phyloP scores from a whole-genome alignment of 2,797 vertebrate genomes.

The Amblyraja radiata region DNA sequence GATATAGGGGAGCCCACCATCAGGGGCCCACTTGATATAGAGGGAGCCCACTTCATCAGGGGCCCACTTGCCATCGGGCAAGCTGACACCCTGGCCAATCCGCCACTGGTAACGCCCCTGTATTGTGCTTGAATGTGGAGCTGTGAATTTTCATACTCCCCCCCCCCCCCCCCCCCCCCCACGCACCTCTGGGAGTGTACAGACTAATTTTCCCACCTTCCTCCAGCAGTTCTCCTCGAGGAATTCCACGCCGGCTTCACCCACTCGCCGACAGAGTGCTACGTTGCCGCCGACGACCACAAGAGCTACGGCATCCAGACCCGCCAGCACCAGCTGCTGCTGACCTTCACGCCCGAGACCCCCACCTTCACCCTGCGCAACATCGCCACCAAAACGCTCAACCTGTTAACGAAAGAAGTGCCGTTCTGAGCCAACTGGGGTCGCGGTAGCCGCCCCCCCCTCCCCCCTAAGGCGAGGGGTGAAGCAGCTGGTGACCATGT shows the following conservation, averaged over 20 bases:
- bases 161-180: too few relatives aligned
- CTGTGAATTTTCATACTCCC: not conserved
- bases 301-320: slow-evolving; percentile 69
- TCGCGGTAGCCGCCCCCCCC: too few relatives aligned
- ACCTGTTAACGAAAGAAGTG: slow-evolving; percentile 45
- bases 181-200: not conserved
- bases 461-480: slow-evolving; percentile 37
- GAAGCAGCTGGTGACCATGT: slow-evolving; percentile 39
- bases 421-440: slow-evolving; percentile 38
- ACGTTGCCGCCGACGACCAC: slow-evolving; percentile 66
- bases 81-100: too few relatives aligned
- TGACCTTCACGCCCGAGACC: slow-evolving; percentile 62
- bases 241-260: slow-evolving; percentile 58
- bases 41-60: too few relatives aligned
- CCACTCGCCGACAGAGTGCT: slow-evolving; percentile 72
- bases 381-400: slow-evolving; percentile 67
- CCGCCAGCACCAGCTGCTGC: slow-evolving; percentile 67
- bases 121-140: not conserved
- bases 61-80: too few relatives aligned
- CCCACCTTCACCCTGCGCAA: slow-evolving; percentile 69
- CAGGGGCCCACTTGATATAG: too few relatives aligned
- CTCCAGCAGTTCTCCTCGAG: slow-evolving; percentile 48
- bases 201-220: not conserved
- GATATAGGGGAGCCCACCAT: too few relatives aligned
- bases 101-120: too few relatives aligned